Conservation (phyloP, 2,797 vertebrate genomes). For the Lophura swinhoii region DNA sequence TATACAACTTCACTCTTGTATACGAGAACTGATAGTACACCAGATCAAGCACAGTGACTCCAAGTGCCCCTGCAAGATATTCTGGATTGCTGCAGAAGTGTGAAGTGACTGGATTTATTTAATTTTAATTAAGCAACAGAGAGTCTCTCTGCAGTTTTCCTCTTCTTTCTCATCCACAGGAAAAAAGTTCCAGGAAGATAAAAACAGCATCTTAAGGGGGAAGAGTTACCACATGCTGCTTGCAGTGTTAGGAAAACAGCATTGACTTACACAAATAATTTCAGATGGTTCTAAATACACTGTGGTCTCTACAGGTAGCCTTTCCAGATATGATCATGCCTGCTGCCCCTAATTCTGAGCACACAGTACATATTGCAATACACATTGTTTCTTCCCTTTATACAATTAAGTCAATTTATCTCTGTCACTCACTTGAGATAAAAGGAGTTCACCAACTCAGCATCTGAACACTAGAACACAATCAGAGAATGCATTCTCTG, state of each 20-base stretch:
- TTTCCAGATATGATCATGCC: constrained; percentile 39
- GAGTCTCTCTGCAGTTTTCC: background rate
- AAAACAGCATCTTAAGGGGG: constrained; percentile 56
- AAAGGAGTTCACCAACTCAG: background rate
- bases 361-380: background rate
- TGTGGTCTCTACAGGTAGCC: constrained; percentile 40
- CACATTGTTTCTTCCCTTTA: background rate
- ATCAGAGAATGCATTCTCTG: background rate
- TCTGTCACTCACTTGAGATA: constrained; percentile 31
- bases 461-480: background rate
- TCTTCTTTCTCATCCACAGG: background rate
- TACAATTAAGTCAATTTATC: constrained; percentile 36
- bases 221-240: constrained; percentile 57
- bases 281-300: constrained; percentile 60
- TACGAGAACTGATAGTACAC: accelerated
- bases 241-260: constrained; percentile 44
- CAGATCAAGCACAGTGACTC: background rate
- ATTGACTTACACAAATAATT: constrained; percentile 64
- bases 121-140: background rate
- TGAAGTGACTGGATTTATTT: background rate
- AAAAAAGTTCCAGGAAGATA: constrained; percentile 8
- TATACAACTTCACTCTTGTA: background rate
- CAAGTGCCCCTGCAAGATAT: background rate
- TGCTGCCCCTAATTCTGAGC: constrained; percentile 49
- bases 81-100: background rate